Evolutionary conservation across 2,113 vertebrate genomes (phyloP).

Genomic region (Symphodus melops): DNA sequence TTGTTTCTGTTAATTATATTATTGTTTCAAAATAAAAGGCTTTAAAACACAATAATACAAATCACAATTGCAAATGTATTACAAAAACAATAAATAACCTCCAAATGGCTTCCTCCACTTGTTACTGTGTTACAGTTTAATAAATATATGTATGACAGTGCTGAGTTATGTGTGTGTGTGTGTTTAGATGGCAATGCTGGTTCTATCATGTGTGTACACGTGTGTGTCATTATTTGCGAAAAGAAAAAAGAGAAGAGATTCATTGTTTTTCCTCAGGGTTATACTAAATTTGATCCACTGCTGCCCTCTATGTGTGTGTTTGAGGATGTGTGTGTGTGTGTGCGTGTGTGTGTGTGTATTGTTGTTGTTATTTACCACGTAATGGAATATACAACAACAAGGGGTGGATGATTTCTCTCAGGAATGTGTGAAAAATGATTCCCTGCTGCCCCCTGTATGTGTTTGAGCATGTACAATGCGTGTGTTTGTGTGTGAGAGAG

Average conservation of each 20-base stretch:
- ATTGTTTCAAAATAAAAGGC: constrained; percentile 8
- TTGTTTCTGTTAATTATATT: too few species aligned
- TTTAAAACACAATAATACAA: background rate
- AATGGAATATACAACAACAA: too few species aligned
- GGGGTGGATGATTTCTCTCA: background rate
- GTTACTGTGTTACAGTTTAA: too few species aligned
- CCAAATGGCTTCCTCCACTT: too few species aligned
- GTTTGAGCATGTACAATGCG: constrained; percentile 6
- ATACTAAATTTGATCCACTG: constrained; percentile 41
- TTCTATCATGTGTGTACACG: background rate
- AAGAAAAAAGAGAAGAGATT: background rate
- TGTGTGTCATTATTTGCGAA: background rate
- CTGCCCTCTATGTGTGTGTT: constrained; percentile 43
- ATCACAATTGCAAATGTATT: too few species aligned
- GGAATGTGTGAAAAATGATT: constrained; percentile 23
- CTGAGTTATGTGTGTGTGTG: background rate
- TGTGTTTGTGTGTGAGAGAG: background rate
- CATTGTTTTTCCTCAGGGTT: background rate
- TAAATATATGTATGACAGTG: too few species aligned
- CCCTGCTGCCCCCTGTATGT: constrained; percentile 50
- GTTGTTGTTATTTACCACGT: background rate
- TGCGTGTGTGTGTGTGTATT: background rate
- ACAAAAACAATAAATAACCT: too few species aligned
- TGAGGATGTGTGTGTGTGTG: background rate
- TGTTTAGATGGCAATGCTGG: background rate